Conservation (phyloP, 2,797 vertebrate genomes). For the Garrulus glandarius region DNA sequence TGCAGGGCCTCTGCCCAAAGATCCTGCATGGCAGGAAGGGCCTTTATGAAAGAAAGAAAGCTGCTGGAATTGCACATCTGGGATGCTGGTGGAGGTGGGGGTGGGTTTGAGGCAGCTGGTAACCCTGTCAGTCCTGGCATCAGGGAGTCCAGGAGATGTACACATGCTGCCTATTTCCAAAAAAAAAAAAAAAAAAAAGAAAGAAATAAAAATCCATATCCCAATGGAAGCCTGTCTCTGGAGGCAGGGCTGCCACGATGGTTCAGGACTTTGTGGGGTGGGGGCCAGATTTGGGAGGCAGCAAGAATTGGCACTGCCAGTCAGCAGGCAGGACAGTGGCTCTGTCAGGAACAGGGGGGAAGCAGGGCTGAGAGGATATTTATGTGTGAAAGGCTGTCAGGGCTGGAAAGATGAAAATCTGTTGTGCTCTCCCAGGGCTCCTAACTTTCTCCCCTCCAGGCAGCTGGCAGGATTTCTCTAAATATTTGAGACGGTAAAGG, state of each 20-base stretch:
- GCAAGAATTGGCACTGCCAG: not conserved
- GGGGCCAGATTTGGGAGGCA: not conserved
- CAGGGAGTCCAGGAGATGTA: not conserved
- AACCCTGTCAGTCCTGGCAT: not conserved
- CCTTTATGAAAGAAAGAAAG: not conserved
- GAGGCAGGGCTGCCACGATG: not conserved
- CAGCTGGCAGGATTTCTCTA: constrained; percentile 55
- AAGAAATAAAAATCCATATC: not conserved
- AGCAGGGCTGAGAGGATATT: not conserved
- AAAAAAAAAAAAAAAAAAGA: not conserved
- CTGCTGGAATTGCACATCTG: not conserved
- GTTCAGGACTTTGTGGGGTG: fast-evolving
- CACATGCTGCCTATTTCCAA: not conserved
- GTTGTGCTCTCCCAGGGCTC: constrained; percentile 39
- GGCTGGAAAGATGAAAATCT: constrained; percentile 38
- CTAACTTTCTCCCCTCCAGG: constrained; percentile 35
- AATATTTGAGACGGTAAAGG: constrained; percentile 57
- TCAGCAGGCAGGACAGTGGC: not conserved
- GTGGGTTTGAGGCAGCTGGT: not conserved
- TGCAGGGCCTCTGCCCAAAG: not conserved
- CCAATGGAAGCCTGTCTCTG: not conserved
- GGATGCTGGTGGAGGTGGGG: not conserved
- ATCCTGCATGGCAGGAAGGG: not conserved
- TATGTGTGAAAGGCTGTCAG: constrained; percentile 13
- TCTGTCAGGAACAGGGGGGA: not conserved